A percentile compares a stretch with the other conserved stretches of the same genome.
Conservation (phyloP, 35 echinoderm and acorn worm genomes). For the Stichopus chloronotus region DNA sequence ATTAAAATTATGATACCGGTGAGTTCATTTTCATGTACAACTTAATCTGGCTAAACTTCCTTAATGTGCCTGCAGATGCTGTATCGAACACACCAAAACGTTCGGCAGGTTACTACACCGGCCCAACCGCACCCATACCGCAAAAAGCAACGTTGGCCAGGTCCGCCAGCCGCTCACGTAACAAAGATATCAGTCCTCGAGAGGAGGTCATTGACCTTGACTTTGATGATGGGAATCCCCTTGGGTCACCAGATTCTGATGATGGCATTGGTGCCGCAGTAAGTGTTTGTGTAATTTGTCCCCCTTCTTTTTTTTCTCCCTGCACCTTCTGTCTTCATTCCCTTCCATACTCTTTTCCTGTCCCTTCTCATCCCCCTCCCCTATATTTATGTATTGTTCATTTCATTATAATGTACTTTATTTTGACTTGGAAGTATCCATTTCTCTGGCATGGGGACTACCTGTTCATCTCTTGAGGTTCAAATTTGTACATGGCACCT, state of each 20-base stretch:
- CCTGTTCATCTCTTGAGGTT: no score
- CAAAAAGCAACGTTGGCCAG: constrained; percentile 46
- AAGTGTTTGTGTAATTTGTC: not conserved
- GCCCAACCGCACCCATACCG: constrained; percentile 25
- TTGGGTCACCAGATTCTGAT: constrained; percentile 32
- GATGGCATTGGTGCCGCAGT: constrained; percentile 24
- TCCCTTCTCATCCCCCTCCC: no score
- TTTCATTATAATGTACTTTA: no score
- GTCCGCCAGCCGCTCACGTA: constrained; percentile 44
- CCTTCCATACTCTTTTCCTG: no score
- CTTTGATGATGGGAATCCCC: constrained; percentile 35
- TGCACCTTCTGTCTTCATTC: constrained; percentile 37
- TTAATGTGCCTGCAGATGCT: not conserved
- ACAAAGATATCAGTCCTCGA: constrained; percentile 45
- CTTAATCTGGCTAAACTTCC: no score
- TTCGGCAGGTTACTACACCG: not conserved
- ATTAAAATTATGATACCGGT: no score
- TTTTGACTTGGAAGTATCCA: no score
- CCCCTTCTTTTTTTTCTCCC: not conserved
- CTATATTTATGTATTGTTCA: no score
- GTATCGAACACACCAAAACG: constrained; percentile 55
- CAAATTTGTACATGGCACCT: no score
- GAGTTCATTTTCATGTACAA: no score
- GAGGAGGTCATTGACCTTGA: constrained; percentile 55
- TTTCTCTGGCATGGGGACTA: no score